A percentile compares a stretch with the other conserved stretches of the same genome.
These are phyloP conservation scores for Synanthedon myopaeformis DNA, from an alignment of 2,888 invertebrate genomes.

Conservation along the genomic window DNA sequence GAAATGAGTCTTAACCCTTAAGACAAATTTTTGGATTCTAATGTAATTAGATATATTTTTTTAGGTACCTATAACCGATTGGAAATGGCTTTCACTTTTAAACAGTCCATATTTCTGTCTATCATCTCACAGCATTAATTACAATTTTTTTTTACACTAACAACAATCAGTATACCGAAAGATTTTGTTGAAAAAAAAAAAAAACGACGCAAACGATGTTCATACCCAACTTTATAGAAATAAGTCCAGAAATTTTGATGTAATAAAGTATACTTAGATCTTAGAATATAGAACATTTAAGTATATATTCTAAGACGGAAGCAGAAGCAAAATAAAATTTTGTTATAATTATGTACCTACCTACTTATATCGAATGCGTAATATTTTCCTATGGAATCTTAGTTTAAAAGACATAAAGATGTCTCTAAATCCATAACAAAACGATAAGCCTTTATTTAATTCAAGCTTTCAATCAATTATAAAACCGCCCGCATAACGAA, in stretches of 20 bases:
- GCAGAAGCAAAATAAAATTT: neutral
- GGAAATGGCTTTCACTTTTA: slow-evolving; percentile 14
- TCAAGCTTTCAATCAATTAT: slow-evolving; percentile 23
- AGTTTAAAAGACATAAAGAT: neutral
- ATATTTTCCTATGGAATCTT: neutral
- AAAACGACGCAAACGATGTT: too few relatives aligned
- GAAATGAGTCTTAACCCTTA: too few relatives aligned
- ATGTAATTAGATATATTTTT: too few relatives aligned
- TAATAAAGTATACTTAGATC: too few relatives aligned
- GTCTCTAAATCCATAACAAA: slow-evolving; percentile 10
- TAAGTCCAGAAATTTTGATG: too few relatives aligned
- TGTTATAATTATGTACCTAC: neutral
- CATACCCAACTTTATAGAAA: too few relatives aligned
- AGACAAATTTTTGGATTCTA: too few relatives aligned
- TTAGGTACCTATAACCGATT: too few relatives aligned
- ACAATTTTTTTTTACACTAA: neutral
- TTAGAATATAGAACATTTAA: too few relatives aligned
- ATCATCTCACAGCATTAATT: neutral
- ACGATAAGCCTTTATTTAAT: slow-evolving; percentile 19
- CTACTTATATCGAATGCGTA: neutral
- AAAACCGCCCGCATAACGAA: slow-evolving; percentile 40
- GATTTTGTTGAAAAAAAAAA: too few relatives aligned
- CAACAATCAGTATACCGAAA: neutral
- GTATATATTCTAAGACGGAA: too few relatives aligned
- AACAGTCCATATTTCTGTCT: slow-evolving; percentile 6